Conservation (phyloP, 2,888 invertebrate genomes). For the Meteorus colon region DNA sequence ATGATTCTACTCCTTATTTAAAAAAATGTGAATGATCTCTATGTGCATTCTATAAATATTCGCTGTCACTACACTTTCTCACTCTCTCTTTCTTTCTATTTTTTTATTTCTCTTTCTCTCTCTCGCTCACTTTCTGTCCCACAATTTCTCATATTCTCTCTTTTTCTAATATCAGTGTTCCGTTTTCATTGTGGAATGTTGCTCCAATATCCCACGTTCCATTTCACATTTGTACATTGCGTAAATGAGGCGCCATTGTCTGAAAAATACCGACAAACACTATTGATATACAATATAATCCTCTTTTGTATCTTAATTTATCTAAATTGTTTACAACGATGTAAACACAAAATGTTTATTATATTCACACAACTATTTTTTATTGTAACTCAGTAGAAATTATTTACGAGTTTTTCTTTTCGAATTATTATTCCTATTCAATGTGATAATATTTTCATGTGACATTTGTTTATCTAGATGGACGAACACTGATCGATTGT, state of each 20-base stretch:
- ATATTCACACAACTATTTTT: not conserved
- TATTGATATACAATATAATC: constrained; percentile 43
- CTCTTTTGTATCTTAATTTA: constrained; percentile 10
- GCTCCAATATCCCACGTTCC: constrained; percentile 39
- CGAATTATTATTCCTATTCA: not conserved
- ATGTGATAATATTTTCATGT: no score
- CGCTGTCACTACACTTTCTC: not conserved
- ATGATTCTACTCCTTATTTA: constrained; percentile 12
- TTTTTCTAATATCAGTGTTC: constrained; percentile 21
- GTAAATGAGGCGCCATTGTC: constrained; percentile 55
- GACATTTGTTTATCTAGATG: not conserved
- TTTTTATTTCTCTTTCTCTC: not conserved
- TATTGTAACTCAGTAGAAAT: not conserved
- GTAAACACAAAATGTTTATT: not conserved
- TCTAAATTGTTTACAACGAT: not conserved
- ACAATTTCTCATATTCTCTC: not conserved
- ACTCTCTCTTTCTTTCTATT: not conserved
- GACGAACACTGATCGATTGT: not conserved
- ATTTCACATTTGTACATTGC: constrained; percentile 54
- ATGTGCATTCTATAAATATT: constrained; percentile 21
- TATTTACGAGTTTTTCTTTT: not conserved
- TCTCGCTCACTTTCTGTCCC: not conserved
- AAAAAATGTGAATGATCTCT: constrained; percentile 30
- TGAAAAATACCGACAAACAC: constrained; percentile 55
- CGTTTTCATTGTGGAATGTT: constrained; percentile 38